phyloP scores from a whole-genome alignment of 2,797 vertebrate genomes.

The Liparis tanakae region DNA sequence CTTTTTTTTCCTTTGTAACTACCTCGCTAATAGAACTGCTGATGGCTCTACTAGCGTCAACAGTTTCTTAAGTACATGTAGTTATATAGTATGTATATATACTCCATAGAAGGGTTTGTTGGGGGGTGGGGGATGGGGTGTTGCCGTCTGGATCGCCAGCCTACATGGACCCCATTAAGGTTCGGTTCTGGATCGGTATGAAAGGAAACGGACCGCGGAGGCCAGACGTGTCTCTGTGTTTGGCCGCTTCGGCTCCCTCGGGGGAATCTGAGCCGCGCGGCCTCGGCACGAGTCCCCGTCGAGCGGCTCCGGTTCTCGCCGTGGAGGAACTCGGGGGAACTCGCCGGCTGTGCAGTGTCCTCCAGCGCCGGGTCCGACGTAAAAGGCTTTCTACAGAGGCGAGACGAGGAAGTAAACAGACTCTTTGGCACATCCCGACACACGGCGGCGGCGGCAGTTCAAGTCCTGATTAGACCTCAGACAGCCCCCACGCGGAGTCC shows the following conservation, averaged over 20 bases:
- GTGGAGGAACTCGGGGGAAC: slow-evolving; percentile 42
- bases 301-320: slow-evolving; percentile 37
- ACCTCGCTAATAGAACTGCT: slow-evolving; percentile 82
- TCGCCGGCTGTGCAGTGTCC: slow-evolving; percentile 55
- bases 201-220: slow-evolving; percentile 36
- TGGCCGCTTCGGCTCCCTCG: slow-evolving; percentile 43
- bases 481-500: slow-evolving; percentile 39
- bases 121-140: slow-evolving; percentile 42
- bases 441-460: slow-evolving; percentile 57
- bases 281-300: slow-evolving; percentile 37
- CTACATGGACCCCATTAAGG: slow-evolving; percentile 60
- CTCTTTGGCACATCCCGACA: slow-evolving; percentile 85
- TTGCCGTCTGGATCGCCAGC: slow-evolving; percentile 57
- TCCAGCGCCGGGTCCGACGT: slow-evolving; percentile 68
- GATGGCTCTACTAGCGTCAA: slow-evolving; percentile 78
- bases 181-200: slow-evolving; percentile 63
- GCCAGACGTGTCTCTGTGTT: slow-evolving; percentile 29
- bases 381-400: slow-evolving; percentile 76
- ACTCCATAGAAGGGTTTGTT: slow-evolving; percentile 74
- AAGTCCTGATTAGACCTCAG: slow-evolving; percentile 60
- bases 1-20: slow-evolving; percentile 73
- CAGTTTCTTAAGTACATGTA: slow-evolving; percentile 82
- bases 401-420: slow-evolving; percentile 77
- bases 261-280: slow-evolving; percentile 50
- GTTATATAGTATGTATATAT: slow-evolving; percentile 81